Evolutionary conservation across 2,888 invertebrate species (phyloP), one percentile per base, ranked within the genome.

Genomic region (Stenotaenia linearis): DNA sequence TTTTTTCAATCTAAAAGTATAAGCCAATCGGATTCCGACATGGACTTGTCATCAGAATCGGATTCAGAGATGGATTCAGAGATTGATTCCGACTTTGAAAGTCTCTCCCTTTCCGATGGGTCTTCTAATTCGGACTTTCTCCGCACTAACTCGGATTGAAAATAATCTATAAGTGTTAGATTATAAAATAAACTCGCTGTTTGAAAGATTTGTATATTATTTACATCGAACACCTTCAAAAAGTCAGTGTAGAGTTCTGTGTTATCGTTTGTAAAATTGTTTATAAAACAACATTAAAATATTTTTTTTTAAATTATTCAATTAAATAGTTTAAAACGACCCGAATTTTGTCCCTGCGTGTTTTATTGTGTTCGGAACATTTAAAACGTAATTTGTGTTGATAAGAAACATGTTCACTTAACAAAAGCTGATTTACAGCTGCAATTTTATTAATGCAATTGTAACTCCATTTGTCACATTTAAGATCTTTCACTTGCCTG

Each of bases 381-480:
- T n/a, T n/a, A n/a, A n/a, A n/a, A n/a, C n/a, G n/a, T n/a, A n/a
- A n/a, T n/a, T n/a, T n/a, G 45, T 45, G 45, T 15, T 45, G 45
- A 45, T 15, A 45, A 45, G 45, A 45, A 45, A 18, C 45, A 61
- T 23, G 23, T 61, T 61, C 61, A 61, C 28, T 61, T 61, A 25
- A 61, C 61, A 61, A 61, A 61, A 61, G 61, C 61, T 61, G 28
- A 10, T 61, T 61, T 61, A 61, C 61, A 61, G 61, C 61, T 61
- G 61, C 61, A 61, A 61, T 61, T 61, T 61, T 61, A 25, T 25
- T 61, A 25, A 61, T 61, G 61, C 61, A 61, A 61, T 61, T 61
- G 61, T 61, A 61, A 61, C 61, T 61, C 61, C 61, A 61, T 61
- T 61, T 61, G 25, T 61, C 61, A 61, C 61, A 61, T 28, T 61